phyloP scores from a whole-genome alignment of 1,140 invertebrate species.

The Acromyrmex charruanus region DNA sequence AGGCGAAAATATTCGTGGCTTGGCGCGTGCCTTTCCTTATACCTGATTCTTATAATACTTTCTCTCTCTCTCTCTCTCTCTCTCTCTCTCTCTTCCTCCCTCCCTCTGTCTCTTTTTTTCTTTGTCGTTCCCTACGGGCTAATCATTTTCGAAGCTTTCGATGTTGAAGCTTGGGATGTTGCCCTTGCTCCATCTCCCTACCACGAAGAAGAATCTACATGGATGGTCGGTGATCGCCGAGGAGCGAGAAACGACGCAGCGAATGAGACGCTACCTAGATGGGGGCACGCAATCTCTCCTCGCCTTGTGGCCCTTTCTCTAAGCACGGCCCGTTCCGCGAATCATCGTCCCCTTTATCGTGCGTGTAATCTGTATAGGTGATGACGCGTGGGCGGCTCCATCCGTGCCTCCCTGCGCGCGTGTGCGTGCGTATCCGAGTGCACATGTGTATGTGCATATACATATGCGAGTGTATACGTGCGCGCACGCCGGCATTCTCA shows the following conservation, averaged over 20 bases:
- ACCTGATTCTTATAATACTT: neutral
- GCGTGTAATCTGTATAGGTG: slow-evolving; percentile 64
- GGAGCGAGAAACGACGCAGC: slow-evolving; percentile 59
- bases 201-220: slow-evolving; percentile 32
- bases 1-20: slow-evolving; percentile 64
- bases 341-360: slow-evolving; percentile 64
- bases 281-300: slow-evolving; percentile 43
- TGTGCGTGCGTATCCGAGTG: neutral
- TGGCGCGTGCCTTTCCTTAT: slow-evolving; percentile 26
- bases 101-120: neutral
- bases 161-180: slow-evolving; percentile 11
- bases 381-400: slow-evolving; percentile 75
- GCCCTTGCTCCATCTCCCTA: slow-evolving; percentile 39
- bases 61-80: neutral
- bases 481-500: slow-evolving; percentile 31
- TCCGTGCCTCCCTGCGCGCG: neutral
- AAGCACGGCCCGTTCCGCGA: slow-evolving; percentile 62
- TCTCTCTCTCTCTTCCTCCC: neutral
- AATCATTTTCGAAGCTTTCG: slow-evolving; percentile 58
- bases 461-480: slow-evolving; percentile 13
- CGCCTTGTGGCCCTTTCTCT: slow-evolving; percentile 64
- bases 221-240: slow-evolving; percentile 47
- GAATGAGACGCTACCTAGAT: slow-evolving; percentile 70
- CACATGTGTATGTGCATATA: neutral
- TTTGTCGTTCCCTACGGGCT: neutral